Evolutionary conservation across 2,113 vertebrate species (phyloP), one percentile per base, ranked within the genome.

Genomic region (Martes martes): DNA sequence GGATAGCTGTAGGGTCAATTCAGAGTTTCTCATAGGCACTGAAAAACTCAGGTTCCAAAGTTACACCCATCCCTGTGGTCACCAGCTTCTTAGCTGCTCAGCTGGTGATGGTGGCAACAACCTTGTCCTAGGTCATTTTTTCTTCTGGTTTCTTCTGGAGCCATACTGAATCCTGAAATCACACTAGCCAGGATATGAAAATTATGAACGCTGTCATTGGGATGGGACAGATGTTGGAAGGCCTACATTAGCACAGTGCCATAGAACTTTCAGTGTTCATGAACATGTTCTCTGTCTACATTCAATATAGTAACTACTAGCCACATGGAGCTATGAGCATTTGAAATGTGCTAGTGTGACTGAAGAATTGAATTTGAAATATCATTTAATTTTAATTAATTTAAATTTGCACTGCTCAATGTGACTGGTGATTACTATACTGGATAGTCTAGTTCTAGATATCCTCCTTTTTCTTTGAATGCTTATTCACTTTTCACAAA

Each of bases 341-440:
- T 84, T 84, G 28, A 79, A 67, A 80, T 74, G 18, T 81, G 36
- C 76, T 55, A 16, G 0, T 19, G 14, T 67, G 16, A 89, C 16
- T 36, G 31, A 95, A 45, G 42, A 94, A 59, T 1, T 81, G 28
- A 82, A 85, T 78, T 81, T 91, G 42, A 88, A 94, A 65, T 33
- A 14, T 16, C 55, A 84, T 11, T 96, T 86, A 36, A 73, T 80
- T 55, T 89, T 78, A 94, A 59, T 90, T 90, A 91, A 91, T 63
- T 91, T 52, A 71, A 63, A 84, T 57, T 89, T 71, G 21, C 13
- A 4, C 59, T 63, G 42, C 45, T 92, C 2, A 28, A 31, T 73
- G 65, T 52, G 26, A 23, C 65, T 45, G 21, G 33, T 92, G 33
- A 24, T 31, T 69, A 50, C 42, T 55, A 0, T 89, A 31, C 14